Base-by-base conservation (phyloP, 2,888 invertebrate species). In the Drosophila imparisetae region DNA sequence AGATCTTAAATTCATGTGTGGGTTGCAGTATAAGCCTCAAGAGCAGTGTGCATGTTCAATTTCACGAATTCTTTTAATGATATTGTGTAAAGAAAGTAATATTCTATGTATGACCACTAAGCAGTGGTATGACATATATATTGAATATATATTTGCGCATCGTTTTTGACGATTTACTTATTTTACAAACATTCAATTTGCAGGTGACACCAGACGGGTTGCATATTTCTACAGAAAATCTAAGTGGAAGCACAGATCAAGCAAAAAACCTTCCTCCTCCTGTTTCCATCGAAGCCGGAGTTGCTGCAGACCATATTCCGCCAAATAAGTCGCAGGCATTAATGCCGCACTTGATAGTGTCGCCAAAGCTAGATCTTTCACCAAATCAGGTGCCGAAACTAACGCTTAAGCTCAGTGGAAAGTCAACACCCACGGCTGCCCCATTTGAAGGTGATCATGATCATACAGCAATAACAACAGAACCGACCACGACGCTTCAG, bases 331-430 rank as follows among this genome's bases (percentile, higher is more conserved):
- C 40, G 2, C 50, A 48, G 49, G 29, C 53, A 27, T 7, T 48
- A 21, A 10, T 53, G 21, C 15, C 42, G 21, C 57, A 63, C 1
- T 50, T 40, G 27, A 63, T 66, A 57, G 55, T 54, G n/a, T 60
- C 73, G 24, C 48, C 65, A n/a, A 72, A 76, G 27, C 24, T 69
- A 38, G 71, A 72, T n/a, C 29, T 70, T 8, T 81, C 71, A 50
- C 68, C 82, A 13, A 78, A 72, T 60, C 86, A 86, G 21, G 95
- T 97, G 61, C 97, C 97, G 6, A 97, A 97, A 93, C 93, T 97
- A 65, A 97, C 97, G 11, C 93, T 97, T 42, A 97, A 97, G 92
- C 93, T 97, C 53, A 95, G 95, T 65, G 85, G 83, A 21, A 81
- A 75, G 34, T 68, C 78, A 3, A 68, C 72, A 15, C 65, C 72